phyloP scores from a whole-genome alignment of 1,140 invertebrate species.

The Drosophila sproati region DNA sequence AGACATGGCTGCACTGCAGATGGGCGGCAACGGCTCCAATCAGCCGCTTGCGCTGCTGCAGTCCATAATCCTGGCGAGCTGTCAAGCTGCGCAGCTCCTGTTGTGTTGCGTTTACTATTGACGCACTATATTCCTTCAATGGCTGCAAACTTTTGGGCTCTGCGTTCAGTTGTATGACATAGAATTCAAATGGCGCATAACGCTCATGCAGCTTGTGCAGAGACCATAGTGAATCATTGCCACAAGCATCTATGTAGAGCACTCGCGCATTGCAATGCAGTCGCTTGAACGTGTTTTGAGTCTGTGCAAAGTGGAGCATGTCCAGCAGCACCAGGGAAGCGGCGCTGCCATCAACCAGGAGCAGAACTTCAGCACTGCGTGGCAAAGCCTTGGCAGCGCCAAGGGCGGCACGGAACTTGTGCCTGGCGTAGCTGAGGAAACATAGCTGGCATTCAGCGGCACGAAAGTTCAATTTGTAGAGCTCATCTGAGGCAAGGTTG shows the following conservation, averaged over 20 bases:
- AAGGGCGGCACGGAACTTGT: constrained; percentile 80
- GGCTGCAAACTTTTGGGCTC: constrained; percentile 14
- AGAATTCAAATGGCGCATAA: constrained; percentile 59
- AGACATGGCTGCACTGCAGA: constrained; percentile 85
- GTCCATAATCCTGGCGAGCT: constrained; percentile 66
- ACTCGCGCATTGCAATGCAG: constrained; percentile 69
- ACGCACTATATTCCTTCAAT: constrained; percentile 21
- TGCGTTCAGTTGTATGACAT: constrained; percentile 42
- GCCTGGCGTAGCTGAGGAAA: constrained; percentile 67
- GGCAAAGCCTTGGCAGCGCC: constrained; percentile 76
- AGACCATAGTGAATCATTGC: constrained; percentile 1
- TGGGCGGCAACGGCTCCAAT: constrained; percentile 69
- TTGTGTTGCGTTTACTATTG: neutral
- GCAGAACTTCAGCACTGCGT: constrained; percentile 61
- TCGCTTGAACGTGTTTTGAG: constrained; percentile 73
- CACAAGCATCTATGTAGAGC: constrained; percentile 68
- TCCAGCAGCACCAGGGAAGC: constrained; percentile 71
- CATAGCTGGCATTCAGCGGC: constrained; percentile 67
- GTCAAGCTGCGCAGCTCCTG: constrained; percentile 53
- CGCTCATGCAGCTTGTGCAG: constrained; percentile 28
- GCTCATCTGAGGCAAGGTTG: constrained; percentile 14
- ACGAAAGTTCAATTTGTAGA: constrained; percentile 73
- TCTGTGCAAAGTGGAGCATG: constrained; percentile 75
- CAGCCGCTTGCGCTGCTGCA: constrained; percentile 53
- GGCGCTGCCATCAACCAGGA: constrained; percentile 67